Evolutionary conservation across 2,797 vertebrate species (phyloP).

Genomic region (Anabacerthia variegaticeps): DNA sequence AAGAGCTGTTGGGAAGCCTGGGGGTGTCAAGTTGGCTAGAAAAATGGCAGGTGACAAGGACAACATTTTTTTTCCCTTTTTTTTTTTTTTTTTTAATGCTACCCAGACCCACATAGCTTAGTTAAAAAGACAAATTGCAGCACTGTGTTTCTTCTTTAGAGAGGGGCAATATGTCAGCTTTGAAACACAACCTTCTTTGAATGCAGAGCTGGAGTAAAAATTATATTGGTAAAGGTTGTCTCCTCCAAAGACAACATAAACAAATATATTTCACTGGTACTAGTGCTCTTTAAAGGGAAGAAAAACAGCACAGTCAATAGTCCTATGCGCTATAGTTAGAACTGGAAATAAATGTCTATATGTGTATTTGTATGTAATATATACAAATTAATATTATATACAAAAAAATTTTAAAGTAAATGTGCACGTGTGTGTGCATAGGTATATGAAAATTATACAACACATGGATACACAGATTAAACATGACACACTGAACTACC

Average conservation of each 20-base stretch:
- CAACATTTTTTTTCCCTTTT: constrained; percentile 84
- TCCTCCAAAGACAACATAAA: background rate
- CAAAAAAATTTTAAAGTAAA: background rate
- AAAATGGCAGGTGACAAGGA: constrained; percentile 98
- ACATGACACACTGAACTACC: background rate
- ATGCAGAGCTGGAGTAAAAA: constrained; percentile 23
- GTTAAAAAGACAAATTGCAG: constrained; percentile 94
- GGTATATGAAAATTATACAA: background rate
- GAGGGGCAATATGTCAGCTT: constrained; percentile 86
- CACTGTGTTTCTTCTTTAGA: constrained; percentile 84
- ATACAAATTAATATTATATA: background rate
- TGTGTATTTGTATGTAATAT: background rate
- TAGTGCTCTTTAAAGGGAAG: background rate
- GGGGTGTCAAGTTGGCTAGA: constrained; percentile 89
- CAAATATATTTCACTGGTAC: background rate
- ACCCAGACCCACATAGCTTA: constrained; percentile 86
- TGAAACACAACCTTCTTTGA: constrained; percentile 76
- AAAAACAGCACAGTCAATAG: background rate
- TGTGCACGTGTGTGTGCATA: background rate
- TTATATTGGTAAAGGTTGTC: background rate
- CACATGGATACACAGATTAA: constrained; percentile 4
- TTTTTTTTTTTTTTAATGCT: constrained; percentile 78
- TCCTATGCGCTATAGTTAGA: background rate
- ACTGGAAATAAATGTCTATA: background rate
- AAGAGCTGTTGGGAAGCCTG: constrained; percentile 83